Percentiles rank a stretch among this genome's conserved stretches.
Evolutionary conservation across 2,113 vertebrate genomes (phyloP).

Genomic region (Pterophyllum scalare): DNA sequence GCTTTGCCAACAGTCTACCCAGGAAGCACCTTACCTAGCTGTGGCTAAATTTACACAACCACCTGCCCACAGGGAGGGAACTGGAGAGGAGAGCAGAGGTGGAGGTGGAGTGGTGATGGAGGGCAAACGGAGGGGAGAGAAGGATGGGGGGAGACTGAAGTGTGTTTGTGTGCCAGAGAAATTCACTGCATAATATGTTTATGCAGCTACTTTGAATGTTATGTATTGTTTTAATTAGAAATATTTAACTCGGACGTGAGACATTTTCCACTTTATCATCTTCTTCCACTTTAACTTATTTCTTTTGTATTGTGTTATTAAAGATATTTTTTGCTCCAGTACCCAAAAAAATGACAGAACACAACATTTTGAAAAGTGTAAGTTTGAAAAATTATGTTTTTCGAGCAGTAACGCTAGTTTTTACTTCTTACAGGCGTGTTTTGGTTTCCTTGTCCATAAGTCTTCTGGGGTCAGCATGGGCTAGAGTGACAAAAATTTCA

Average conservation of each 20-base stretch:
- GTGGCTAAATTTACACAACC: conserved; percentile 79
- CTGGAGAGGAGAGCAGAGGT: conserved; percentile 50
- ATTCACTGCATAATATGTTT: background rate
- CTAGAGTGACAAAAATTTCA: too few relatives aligned
- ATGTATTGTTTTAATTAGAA: background rate
- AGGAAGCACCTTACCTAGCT: conserved; percentile 79
- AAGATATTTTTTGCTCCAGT: background rate
- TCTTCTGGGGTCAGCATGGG: too few relatives aligned
- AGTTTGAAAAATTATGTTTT: background rate
- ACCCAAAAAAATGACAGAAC: background rate
- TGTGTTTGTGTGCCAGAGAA: conserved; percentile 1
- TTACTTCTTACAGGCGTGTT: background rate
- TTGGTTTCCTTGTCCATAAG: background rate
- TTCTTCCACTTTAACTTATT: background rate
- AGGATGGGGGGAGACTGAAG: background rate
- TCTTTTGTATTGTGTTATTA: background rate
- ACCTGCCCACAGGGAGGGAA: conserved; percentile 75
- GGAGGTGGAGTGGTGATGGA: conserved; percentile 34
- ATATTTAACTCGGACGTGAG: background rate
- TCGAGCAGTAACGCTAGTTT: background rate
- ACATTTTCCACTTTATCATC: background rate
- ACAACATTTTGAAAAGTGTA: too few relatives aligned
- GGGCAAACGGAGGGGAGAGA: conserved; percentile 26
- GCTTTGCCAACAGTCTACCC: conserved; percentile 75
- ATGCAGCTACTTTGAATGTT: background rate